phyloP scores from a whole-genome alignment of 1,140 invertebrate species.

The Rhopalosiphum padi region DNA sequence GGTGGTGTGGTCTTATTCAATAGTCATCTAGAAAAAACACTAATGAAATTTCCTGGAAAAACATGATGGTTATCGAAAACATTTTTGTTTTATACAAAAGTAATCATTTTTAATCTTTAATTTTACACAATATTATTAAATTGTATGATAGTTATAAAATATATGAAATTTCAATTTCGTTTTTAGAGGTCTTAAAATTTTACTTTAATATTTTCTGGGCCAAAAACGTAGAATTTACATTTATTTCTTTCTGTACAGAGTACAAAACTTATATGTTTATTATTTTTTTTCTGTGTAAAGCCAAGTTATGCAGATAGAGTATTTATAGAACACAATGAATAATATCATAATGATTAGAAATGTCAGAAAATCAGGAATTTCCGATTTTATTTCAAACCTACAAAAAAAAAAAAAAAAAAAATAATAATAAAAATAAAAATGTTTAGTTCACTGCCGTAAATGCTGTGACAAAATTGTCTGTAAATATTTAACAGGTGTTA shows the following conservation, averaged over 20 bases:
- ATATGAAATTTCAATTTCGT: too few species aligned
- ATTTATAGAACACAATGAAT: neutral
- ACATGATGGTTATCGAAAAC: too few species aligned
- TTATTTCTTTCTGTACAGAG: too few species aligned
- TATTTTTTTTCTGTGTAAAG: neutral
- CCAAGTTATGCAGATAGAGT: neutral
- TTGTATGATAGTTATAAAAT: too few species aligned
- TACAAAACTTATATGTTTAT: neutral
- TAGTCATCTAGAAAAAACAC: neutral
- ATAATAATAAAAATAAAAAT: too few species aligned
- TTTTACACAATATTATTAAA: too few species aligned
- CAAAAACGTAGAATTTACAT: too few species aligned
- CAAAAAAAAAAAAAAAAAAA: neutral
- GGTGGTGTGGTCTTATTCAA: neutral
- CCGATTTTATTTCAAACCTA: neutral
- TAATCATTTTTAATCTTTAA: too few species aligned
- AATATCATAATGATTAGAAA: neutral
- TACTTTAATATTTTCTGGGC: too few species aligned
- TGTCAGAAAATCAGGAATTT: neutral
- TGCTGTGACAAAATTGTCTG: neutral
- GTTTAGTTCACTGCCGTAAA: neutral
- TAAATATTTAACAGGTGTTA: conserved; percentile 9
- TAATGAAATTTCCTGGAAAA: too few species aligned
- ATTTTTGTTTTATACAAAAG: too few species aligned
- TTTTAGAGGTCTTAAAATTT: too few species aligned